phyloP scores from a whole-genome alignment of 1,140 invertebrate species.

The Drosophila kohkoa region DNA sequence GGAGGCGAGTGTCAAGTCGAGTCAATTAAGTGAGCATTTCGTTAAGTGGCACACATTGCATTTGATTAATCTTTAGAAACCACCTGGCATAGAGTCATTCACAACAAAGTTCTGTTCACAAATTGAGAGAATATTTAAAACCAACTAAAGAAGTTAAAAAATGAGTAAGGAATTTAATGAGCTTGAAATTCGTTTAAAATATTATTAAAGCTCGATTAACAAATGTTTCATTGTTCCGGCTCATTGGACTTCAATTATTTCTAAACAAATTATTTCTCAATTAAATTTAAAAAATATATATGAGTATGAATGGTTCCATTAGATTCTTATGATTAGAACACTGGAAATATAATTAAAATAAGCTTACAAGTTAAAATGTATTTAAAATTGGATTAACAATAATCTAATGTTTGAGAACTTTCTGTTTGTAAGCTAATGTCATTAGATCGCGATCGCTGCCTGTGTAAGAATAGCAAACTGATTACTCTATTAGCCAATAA shows the following conservation, averaged over 20 bases:
- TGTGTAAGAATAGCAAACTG: neutral
- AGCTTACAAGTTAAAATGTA: neutral
- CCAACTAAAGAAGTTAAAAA: neutral
- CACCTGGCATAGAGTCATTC: neutral
- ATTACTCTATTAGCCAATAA: conserved; percentile 9
- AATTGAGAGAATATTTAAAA: neutral
- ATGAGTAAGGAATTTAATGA: neutral
- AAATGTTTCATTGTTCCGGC: too few relatives aligned
- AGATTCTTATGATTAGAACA: too few relatives aligned
- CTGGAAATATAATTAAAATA: too few relatives aligned
- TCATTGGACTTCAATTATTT: too few relatives aligned
- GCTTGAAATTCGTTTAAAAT: too few relatives aligned
- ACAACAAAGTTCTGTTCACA: neutral
- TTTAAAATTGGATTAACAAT: neutral
- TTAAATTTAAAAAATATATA: too few relatives aligned
- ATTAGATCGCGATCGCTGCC: neutral
- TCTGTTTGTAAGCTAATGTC: conserved; percentile 8
- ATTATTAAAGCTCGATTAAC: too few relatives aligned
- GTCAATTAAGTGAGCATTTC: conserved; percentile 3
- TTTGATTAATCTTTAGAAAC: conserved; percentile 16
- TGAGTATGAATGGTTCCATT: too few relatives aligned
- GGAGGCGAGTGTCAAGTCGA: neutral
- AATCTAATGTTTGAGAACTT: too few relatives aligned
- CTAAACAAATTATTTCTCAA: too few relatives aligned
- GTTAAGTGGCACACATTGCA: conserved; percentile 11